Evolutionary conservation across 2,113 vertebrate genomes (phyloP).

Genomic region (Puntigrus tetrazona): DNA sequence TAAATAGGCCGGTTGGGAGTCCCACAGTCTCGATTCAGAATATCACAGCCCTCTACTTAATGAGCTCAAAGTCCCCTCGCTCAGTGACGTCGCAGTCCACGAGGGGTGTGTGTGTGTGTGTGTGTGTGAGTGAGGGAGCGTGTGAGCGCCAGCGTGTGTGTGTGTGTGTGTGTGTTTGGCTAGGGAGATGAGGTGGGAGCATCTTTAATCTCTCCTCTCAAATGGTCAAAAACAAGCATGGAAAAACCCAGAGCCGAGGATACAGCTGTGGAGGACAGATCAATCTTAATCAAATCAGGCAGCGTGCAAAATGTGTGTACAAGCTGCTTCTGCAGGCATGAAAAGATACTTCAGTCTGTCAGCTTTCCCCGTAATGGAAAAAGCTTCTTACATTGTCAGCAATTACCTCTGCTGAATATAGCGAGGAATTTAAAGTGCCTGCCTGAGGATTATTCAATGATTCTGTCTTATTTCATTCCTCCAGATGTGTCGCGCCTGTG

Average conservation of each 20-base stretch:
- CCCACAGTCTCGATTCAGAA: slow-evolving; percentile 83
- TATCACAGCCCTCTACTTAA: slow-evolving; percentile 82
- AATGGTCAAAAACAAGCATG: slow-evolving; percentile 56
- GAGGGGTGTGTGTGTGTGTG: slow-evolving; percentile 62
- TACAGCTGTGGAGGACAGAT: slow-evolving; percentile 53
- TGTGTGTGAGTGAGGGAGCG: slow-evolving; percentile 56
- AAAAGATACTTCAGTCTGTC: slow-evolving; percentile 55
- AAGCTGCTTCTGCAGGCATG: slow-evolving; percentile 48
- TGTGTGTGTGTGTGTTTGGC: slow-evolving; percentile 56
- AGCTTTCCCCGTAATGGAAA: slow-evolving; percentile 51
- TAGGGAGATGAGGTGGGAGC: slow-evolving; percentile 60
- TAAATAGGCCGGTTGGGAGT: slow-evolving; percentile 80
- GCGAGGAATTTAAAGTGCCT: slow-evolving; percentile 48
- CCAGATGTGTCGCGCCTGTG: slow-evolving; percentile 50
- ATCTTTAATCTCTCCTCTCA: slow-evolving; percentile 63
- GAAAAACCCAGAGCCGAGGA: slow-evolving; percentile 38
- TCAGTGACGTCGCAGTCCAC: slow-evolving; percentile 72
- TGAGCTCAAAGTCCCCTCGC: slow-evolving; percentile 77
- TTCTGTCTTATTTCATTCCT: slow-evolving; percentile 53
- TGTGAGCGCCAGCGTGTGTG: slow-evolving; percentile 63
- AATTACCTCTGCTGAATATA: slow-evolving; percentile 51
- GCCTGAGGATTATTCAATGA: slow-evolving; percentile 43
- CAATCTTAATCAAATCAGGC: slow-evolving; percentile 55
- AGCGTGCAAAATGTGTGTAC: slow-evolving; percentile 45
- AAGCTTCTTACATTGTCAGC: slow-evolving; percentile 58